phyloP scores from a whole-genome alignment of 2,888 invertebrate genomes.

The Taphrorychus bicolor region DNA sequence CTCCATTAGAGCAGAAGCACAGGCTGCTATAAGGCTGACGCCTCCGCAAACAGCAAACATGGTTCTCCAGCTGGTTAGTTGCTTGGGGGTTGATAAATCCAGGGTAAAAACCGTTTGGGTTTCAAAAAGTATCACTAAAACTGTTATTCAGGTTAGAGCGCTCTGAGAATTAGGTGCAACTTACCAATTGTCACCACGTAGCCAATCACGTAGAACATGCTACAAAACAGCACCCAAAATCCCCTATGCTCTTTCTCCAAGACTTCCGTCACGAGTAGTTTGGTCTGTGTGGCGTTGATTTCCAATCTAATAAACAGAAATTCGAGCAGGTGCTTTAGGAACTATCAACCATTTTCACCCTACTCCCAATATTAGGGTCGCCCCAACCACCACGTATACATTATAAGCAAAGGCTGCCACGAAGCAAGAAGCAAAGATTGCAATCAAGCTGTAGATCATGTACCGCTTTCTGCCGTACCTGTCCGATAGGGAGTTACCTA shows the following conservation, averaged over 20 bases:
- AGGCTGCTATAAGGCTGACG: conserved; percentile 56
- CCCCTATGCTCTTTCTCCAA: conserved; percentile 57
- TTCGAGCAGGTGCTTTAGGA: background rate
- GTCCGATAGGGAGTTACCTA: conserved; percentile 51
- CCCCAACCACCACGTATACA: conserved; percentile 52
- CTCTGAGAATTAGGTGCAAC: no score
- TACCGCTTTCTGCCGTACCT: conserved; percentile 56
- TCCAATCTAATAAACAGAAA: conserved; percentile 51
- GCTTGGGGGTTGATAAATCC: background rate
- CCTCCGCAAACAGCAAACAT: conserved; percentile 57
- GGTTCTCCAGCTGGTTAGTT: conserved; percentile 59
- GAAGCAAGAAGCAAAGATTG: conserved; percentile 56
- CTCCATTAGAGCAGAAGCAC: conserved; percentile 57
- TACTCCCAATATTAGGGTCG: conserved; percentile 57
- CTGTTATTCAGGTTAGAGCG: no score
- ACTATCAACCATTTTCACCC: conserved; percentile 52
- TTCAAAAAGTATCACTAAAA: conserved; percentile 42
- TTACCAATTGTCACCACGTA: conserved; percentile 52
- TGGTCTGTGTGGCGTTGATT: conserved; percentile 52
- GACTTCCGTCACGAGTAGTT: conserved; percentile 59
- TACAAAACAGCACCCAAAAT: conserved; percentile 54
- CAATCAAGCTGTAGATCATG: conserved; percentile 54
- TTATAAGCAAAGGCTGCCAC: conserved; percentile 57
- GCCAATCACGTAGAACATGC: conserved; percentile 57
- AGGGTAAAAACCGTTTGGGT: conserved; percentile 37